A percentile compares a stretch with the other conserved stretches of the same genome.
phyloP scores from a whole-genome alignment of 1,140 invertebrate genomes.

The Aleiodes sp. region DNA sequence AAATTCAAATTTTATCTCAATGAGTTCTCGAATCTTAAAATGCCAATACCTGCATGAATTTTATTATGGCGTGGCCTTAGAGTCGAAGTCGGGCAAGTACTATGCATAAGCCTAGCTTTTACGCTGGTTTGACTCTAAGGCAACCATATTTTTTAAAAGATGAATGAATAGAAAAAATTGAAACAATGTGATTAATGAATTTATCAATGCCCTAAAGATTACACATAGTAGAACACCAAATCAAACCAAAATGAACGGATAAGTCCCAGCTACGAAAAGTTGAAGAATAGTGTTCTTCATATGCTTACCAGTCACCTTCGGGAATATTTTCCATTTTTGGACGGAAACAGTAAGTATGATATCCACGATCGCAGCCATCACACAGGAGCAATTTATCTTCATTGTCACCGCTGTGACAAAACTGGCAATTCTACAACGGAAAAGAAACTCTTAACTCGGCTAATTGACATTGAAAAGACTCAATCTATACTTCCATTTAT shows the following conservation, averaged over 20 bases:
- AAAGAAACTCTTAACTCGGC: neutral
- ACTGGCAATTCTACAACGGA: constrained; percentile 91
- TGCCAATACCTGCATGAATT: neutral
- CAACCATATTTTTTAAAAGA: too few species aligned
- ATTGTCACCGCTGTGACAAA: constrained; percentile 94
- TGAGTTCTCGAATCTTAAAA: neutral
- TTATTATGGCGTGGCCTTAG: too few species aligned
- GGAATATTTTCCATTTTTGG: constrained; percentile 96
- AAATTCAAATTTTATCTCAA: neutral
- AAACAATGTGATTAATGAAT: too few species aligned
- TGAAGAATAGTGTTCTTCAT: neutral
- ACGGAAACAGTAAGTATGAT: constrained; percentile 98
- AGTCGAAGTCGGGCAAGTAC: too few species aligned
- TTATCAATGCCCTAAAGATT: too few species aligned
- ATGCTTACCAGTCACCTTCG: constrained; percentile 92
- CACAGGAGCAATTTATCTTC: constrained; percentile 94
- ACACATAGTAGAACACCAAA: too few species aligned
- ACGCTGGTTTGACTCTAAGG: too few species aligned
- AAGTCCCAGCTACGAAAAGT: neutral
- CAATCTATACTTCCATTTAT: neutral
- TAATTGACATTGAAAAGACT: neutral
- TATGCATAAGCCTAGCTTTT: too few species aligned
- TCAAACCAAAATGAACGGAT: too few species aligned
- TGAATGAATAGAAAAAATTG: too few species aligned
- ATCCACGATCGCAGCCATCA: constrained; percentile 97